Evolutionary conservation across 35 echinoderm and acorn worm genomes (phyloP).

Genomic region (Hemicentrotus pulcherrimus): DNA sequence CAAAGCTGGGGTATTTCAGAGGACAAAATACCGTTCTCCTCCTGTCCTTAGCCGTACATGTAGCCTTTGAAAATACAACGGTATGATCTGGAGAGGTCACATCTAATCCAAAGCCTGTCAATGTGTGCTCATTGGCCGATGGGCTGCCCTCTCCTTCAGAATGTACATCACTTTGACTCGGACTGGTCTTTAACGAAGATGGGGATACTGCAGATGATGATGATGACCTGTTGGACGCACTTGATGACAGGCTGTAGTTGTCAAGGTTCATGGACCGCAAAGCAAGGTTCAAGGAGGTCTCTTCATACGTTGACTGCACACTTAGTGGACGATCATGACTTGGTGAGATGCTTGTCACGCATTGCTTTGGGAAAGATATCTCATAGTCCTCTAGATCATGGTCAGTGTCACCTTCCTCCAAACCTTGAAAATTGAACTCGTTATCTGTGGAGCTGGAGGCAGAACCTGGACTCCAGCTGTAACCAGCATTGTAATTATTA

Average conservation of each 20-base stretch:
- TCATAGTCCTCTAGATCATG: neutral
- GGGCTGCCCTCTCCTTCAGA: neutral
- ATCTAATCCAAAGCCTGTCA: conserved; percentile 70
- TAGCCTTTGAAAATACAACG: conserved; percentile 59
- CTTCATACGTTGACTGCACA: neutral
- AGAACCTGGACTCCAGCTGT: conserved; percentile 24
- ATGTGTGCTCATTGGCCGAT: neutral
- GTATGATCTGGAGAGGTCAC: conserved; percentile 88
- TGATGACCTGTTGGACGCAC: neutral
- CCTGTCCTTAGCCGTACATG: conserved; percentile 37
- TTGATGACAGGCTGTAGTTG: conserved; percentile 6
- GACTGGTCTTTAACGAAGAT: neutral
- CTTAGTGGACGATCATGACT: no score
- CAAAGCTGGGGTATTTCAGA: neutral
- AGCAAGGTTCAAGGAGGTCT: neutral
- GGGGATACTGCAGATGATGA: neutral
- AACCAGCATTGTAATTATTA: neutral
- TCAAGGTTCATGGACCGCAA: neutral
- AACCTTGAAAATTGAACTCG: neutral
- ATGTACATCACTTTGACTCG: neutral
- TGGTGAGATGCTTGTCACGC: neutral
- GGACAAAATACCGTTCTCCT: conserved; percentile 45
- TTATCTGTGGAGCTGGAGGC: conserved; percentile 12
- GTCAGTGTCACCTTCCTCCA: neutral
- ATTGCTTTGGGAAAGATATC: neutral